Evolutionary conservation across 2,113 vertebrate species (phyloP), one percentile per base, ranked within the genome.

Genomic region (Gymnocephalus cernua): DNA sequence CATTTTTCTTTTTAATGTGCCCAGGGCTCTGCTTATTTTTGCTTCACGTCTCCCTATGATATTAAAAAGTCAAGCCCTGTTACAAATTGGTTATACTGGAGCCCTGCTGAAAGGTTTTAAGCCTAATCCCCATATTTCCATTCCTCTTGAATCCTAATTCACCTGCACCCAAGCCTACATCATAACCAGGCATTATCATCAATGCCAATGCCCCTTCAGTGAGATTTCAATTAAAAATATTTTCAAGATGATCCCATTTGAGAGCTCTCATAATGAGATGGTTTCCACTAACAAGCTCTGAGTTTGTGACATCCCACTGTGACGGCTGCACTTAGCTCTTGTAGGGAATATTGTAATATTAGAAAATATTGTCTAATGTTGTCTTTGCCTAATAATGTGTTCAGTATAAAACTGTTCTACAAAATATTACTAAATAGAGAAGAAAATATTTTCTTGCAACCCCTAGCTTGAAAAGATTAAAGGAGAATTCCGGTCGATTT

Each of bases 1-100:
- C 21, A 53, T 74, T 80, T 69, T 79, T 50, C 12, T 67, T 72
- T 76, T 41, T 66, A 47, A 82, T 47, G 45, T 66, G 69, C 65
- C 67, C 4, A 23, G 1, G 15, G 38, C 10, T 70, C 25, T 70
- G 27, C 45, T 65, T 32, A 19, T 9, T 1, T 21, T 21, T 25
- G 18, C 21, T 65, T 35, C 56, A 45, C 16, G 8, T 48, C 35
- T 72, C 2, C 4, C 15, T 23, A 10, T 15, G 29, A 54, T 69
- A 77, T 75, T 35, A 68, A 77, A 76, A 82, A 56, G 32, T 73
- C 50, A 50, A 80, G 25, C 32, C 12, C 58, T 0, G 0, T 80
- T 45, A 78, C 73, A 78, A 56, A 80, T 80, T 70, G 2, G 18
- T 66, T 57, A 35, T 27, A 50, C 21, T 3, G 9, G 41, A 78